Evolutionary conservation across 2,888 invertebrate species (phyloP), one percentile per base, ranked within the genome.

Genomic region (Furcula furcula): DNA sequence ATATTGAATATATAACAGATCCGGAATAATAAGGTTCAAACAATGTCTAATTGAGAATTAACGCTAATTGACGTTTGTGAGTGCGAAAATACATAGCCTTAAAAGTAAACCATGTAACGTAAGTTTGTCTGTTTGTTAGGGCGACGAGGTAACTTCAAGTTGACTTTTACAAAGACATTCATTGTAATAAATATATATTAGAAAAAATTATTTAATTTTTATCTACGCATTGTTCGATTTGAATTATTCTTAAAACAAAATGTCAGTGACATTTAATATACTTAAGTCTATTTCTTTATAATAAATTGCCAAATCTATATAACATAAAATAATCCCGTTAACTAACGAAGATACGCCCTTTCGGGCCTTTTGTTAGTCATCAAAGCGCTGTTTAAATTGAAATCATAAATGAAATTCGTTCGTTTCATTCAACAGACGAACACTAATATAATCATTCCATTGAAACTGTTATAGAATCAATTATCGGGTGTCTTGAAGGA

Each of bases 381-480:
- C 40, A 43, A 43, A 36, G 32, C 31, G 26, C 25, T n/a, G 7
- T 28, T 54, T 31, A 14, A 40, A 40, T 41, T 44, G 48, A 42
- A 57, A 56, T 58, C 43, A 55, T 53, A 51, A 60, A 60, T 52
- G 29, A 41, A 49, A 38, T 49, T 44, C 25, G 50, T 49, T 37
- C 41, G 36, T 31, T 43, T 40, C 31, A 49, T 50, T 54, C 36
- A 39, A 50, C 38, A 40, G 42, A 47, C 33, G 35, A 35, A 44
- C 33, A 39, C 39, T 56, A 56, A 63, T 55, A 46, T 47, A 65
- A 61, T 54, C 29, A 56, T 54, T 53, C 55, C 43, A 57, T 58
- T 56, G 52, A 52, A 63, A 55, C 49, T 58, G 55, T 61, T 56
- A 57, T 48, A 35, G 45, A 61, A 57, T 59, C 67, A 66, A 68